A percentile compares a stretch with the other conserved stretches of the same genome.
These are phyloP conservation scores for Schizothorax lantsangensis DNA, from an alignment of 2,797 vertebrate species.

Conservation along the genomic window DNA sequence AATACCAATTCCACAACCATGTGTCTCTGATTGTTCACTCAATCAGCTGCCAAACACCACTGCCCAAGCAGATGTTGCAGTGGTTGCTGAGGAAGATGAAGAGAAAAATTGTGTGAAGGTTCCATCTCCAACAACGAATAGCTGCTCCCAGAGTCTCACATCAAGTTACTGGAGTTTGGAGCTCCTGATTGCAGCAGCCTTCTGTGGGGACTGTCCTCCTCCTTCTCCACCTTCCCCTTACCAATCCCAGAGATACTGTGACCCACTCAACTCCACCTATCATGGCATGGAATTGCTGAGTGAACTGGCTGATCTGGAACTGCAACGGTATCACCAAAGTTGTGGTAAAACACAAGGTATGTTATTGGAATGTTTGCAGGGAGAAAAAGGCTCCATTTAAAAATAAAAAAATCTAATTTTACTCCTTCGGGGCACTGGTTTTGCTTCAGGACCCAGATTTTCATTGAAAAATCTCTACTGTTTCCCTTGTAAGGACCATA, in stretches of 20 bases:
- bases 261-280: constrained; percentile 72
- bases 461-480: not conserved
- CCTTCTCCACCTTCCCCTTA: constrained; percentile 74
- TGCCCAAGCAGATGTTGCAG: constrained; percentile 56
- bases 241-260: constrained; percentile 58
- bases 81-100: constrained; percentile 43
- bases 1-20: constrained; percentile 65
- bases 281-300: constrained; percentile 94
- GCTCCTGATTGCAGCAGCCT: constrained; percentile 88
- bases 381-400: not conserved
- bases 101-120: constrained; percentile 62
- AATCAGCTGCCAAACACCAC: constrained; percentile 57
- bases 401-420: not conserved
- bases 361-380: constrained; percentile 27
- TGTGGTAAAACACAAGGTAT: constrained; percentile 78
- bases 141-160: constrained; percentile 65
- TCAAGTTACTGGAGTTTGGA: constrained; percentile 87
- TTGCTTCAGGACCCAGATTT: not conserved
- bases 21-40: constrained; percentile 61
- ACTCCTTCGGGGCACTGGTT: not conserved
- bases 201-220: constrained; percentile 80
- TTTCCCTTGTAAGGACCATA: not conserved
- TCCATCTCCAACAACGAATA: constrained; percentile 54
- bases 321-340: constrained; percentile 76
- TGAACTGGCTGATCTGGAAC: constrained; percentile 91